A percentile compares a stretch with the other conserved stretches of the same genome.
Conservation (phyloP, 1,140 invertebrate genomes). For the Diplogasteroides magnus region DNA sequence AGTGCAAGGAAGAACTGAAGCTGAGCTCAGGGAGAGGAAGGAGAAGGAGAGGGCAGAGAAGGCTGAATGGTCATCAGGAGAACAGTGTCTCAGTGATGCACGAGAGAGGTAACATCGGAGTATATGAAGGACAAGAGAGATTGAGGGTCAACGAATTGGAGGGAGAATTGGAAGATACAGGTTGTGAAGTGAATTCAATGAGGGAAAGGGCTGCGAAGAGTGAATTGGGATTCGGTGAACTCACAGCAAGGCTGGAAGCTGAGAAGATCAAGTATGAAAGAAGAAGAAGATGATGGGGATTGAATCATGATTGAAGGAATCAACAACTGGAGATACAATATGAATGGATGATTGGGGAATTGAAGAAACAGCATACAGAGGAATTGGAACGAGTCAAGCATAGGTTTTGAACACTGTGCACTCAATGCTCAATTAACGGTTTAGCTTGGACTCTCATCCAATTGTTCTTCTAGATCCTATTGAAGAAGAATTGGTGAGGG, state of each 20-base stretch:
- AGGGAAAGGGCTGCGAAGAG: neutral
- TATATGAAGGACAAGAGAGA: too few species aligned
- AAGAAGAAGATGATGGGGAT: neutral
- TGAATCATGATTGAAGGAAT: neutral
- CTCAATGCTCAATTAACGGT: too few species aligned
- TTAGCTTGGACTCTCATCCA: too few species aligned
- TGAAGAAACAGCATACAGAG: too few species aligned
- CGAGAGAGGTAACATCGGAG: neutral
- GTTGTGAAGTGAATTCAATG: neutral
- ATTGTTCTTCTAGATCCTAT: too few species aligned
- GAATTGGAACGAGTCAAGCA: too few species aligned
- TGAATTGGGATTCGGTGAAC: neutral
- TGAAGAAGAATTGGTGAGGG: too few species aligned
- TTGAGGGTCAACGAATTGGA: neutral
- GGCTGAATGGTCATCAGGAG: neutral
- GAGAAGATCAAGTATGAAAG: neutral
- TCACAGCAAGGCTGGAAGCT: neutral
- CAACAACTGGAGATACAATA: neutral
- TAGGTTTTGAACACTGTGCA: too few species aligned
- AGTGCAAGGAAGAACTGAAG: too few species aligned
- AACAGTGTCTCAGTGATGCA: neutral
- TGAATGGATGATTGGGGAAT: too few species aligned
- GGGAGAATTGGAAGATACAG: neutral
- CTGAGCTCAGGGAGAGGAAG: too few species aligned
- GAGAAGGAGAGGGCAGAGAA: neutral